These are phyloP conservation scores for Myrmecophaga tridactyla DNA, from an alignment of 2,113 vertebrate species.

Conservation along the genomic window DNA sequence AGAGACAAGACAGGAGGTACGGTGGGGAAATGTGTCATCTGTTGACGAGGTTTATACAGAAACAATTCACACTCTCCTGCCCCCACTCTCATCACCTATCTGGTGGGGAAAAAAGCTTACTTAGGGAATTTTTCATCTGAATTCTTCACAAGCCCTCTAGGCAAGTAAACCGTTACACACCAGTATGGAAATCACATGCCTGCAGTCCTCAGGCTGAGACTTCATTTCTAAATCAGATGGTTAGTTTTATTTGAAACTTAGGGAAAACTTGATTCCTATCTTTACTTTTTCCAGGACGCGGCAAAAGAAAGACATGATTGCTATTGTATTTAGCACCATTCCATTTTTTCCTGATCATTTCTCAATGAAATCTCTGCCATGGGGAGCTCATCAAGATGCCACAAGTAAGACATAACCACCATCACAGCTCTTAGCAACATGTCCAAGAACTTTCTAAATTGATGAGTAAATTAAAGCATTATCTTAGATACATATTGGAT, in stretches of 20 bases:
- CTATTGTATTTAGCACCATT: neutral
- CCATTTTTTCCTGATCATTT: neutral
- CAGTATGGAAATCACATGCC: neutral
- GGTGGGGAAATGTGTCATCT: neutral
- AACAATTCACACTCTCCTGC: neutral
- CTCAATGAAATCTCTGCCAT: neutral
- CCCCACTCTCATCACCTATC: neutral
- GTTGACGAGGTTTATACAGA: neutral
- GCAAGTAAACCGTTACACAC: neutral
- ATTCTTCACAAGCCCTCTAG: neutral
- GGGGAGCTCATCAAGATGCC: neutral
- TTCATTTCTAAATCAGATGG: neutral
- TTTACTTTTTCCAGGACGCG: neutral
- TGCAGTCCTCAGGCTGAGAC: neutral
- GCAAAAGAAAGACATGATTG: neutral
- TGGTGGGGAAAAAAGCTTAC: neutral
- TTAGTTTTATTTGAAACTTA: neutral
- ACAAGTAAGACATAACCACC: neutral
- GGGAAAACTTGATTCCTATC: neutral
- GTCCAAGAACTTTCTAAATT: neutral
- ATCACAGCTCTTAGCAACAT: neutral
- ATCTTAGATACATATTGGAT: neutral
- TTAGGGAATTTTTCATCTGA: neutral
- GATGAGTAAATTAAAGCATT: neutral
- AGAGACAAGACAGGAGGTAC: neutral